Percentiles rank a stretch among this genome's conserved stretches.
phyloP scores from a whole-genome alignment of 2,113 vertebrate species.

The Trichechus manatus region DNA sequence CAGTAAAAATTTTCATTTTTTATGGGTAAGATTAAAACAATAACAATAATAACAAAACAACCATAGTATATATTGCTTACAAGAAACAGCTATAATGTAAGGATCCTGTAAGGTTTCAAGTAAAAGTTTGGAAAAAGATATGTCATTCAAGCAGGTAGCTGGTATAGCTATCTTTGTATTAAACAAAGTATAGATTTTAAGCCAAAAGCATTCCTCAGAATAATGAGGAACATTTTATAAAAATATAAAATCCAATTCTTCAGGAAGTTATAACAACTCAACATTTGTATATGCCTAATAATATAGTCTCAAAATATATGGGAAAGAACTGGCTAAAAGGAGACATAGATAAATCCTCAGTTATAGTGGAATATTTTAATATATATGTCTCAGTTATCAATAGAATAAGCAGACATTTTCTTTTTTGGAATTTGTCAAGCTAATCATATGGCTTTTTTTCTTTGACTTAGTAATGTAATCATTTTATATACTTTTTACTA shows the following conservation, averaged over 20 bases:
- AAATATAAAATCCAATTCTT: conserved; percentile 20
- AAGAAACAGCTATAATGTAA: neutral
- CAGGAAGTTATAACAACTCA: neutral
- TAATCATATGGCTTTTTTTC: neutral
- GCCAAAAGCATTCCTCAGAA: neutral
- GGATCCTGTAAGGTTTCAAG: neutral
- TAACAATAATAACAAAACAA: neutral
- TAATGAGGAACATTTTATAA: neutral
- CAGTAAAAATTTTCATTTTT: neutral
- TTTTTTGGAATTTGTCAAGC: neutral
- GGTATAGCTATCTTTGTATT: neutral
- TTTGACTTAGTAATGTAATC: conserved; percentile 34
- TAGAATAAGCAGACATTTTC: neutral
- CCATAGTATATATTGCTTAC: neutral
- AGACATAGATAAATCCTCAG: neutral
- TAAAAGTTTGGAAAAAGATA: neutral
- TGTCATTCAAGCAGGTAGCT: neutral
- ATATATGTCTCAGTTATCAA: neutral
- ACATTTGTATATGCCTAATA: conserved; percentile 12
- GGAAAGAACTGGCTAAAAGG: conserved; percentile 20
- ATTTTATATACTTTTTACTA: neutral
- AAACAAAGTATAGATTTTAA: neutral
- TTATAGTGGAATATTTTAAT: neutral
- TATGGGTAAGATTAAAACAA: neutral
- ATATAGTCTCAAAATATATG: neutral